Evolutionary conservation across 37 sponge, comb jelly and placozoan species (phyloP).

Genomic region (Geodia barretti): DNA sequence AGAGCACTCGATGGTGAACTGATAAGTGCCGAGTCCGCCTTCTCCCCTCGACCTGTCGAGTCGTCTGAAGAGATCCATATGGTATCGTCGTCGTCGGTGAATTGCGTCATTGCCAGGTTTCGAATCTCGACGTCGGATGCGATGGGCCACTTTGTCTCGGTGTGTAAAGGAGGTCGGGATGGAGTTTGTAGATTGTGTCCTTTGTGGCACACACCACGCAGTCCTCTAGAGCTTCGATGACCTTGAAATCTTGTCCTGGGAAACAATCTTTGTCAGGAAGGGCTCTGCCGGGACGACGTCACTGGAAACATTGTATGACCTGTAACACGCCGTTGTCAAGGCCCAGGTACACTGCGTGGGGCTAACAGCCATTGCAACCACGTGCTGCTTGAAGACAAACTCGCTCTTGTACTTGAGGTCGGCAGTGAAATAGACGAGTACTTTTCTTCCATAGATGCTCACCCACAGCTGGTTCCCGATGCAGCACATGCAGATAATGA

Average conservation of each 20-base stretch:
- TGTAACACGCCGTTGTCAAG: constrained; percentile 29
- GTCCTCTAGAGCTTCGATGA: constrained; percentile 41
- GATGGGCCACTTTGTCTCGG: constrained; percentile 16
- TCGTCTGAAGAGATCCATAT: constrained; percentile 56
- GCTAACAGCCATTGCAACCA: constrained; percentile 37
- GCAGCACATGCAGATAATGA: constrained; percentile 66
- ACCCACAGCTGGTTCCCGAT: constrained; percentile 49
- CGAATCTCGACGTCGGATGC: constrained; percentile 20
- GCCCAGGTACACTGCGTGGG: constrained; percentile 48
- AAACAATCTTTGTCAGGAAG: constrained; percentile 15
- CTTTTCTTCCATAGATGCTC: constrained; percentile 43
- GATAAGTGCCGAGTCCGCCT: constrained; percentile 16
- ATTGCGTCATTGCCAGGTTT: constrained; percentile 18
- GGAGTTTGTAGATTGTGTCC: constrained; percentile 25
- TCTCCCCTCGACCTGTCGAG: constrained; percentile 14
- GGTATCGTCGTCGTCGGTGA: constrained; percentile 6
- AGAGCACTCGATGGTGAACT: constrained; percentile 42
- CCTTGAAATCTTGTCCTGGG: constrained; percentile 26
- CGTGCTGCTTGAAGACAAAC: constrained; percentile 25
- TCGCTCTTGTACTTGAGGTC: constrained; percentile 28
- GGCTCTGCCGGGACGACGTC: constrained; percentile 29
- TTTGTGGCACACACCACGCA: constrained; percentile 49
- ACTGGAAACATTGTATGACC: constrained; percentile 17
- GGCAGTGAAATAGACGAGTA: constrained; percentile 40
- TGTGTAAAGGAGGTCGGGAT: constrained; percentile 46